A percentile compares a stretch with the other conserved stretches of the same genome.
These are phyloP conservation scores for Vimba vimba DNA, from an alignment of 2,113 vertebrate species.

Conservation along the genomic window DNA sequence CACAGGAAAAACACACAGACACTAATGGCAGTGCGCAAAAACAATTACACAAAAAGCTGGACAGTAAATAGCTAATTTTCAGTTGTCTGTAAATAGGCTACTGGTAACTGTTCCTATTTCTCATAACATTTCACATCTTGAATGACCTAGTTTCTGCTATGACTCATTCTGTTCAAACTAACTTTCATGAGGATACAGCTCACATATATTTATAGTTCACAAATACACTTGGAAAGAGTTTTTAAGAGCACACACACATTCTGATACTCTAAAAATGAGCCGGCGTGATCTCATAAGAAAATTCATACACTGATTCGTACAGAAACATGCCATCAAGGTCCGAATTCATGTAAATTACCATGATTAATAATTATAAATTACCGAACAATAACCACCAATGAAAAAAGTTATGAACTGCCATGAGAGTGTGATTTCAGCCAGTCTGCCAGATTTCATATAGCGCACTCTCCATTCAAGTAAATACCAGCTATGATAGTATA, in stretches of 20 bases:
- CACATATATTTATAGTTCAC: background rate
- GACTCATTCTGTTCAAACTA: conserved; percentile 11
- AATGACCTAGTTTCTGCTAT: background rate
- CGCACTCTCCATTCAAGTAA: background rate
- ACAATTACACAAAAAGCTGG: conserved; percentile 1
- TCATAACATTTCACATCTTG: background rate
- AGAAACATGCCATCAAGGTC: background rate
- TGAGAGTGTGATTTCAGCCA: background rate
- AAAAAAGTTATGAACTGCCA: background rate
- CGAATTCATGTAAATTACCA: background rate
- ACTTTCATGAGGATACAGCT: background rate
- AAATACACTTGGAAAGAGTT: background rate
- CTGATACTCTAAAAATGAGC: background rate
- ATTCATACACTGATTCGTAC: background rate
- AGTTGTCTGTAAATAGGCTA: conserved; percentile 14
- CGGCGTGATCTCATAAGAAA: background rate
- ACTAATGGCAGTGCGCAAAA: background rate
- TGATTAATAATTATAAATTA: no score
- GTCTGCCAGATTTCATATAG: background rate
- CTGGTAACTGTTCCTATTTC: conserved; percentile 1
- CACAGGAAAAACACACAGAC: conserved; percentile 24
- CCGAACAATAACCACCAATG: background rate
- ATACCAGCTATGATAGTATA: background rate
- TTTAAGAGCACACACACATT: background rate
- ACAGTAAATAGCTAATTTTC: background rate